A percentile compares a stretch with the other conserved stretches of the same genome.
These are phyloP conservation scores for Artibeus jamaicensis DNA, from an alignment of 2,797 vertebrate genomes.

Conservation along the genomic window DNA sequence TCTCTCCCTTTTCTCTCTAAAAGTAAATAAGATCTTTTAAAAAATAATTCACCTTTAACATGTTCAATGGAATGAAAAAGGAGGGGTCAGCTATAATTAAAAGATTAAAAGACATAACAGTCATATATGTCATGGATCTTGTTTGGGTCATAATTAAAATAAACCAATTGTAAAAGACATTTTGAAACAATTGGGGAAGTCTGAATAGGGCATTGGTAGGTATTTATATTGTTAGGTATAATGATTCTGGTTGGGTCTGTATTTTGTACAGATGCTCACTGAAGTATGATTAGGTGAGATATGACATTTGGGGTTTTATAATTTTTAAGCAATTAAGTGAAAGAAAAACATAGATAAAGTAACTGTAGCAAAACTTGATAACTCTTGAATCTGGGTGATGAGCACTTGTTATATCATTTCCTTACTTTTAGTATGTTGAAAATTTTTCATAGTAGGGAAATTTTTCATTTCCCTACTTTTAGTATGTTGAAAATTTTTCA, in stretches of 20 bases:
- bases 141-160: conserved; percentile 30
- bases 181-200: not conserved
- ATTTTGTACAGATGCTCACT: not conserved
- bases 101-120: not conserved
- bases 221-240: not conserved
- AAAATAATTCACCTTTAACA: not conserved
- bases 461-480: conserved; percentile 11
- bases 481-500: not conserved
- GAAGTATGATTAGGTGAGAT: not conserved
- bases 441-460: not conserved
- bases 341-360: not conserved
- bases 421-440: not conserved
- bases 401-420: not conserved
- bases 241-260: not conserved
- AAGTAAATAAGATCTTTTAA: not conserved
- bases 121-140: not conserved
- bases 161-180: conserved; percentile 4
- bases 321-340: not conserved
- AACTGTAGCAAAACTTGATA: not conserved
- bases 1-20: not conserved
- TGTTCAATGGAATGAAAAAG: not conserved
- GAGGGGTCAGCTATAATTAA: not conserved
- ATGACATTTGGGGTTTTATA: not conserved
- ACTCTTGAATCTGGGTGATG: not conserved
- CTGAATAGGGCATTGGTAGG: not conserved